These are phyloP conservation scores for Heliconius eleuchia DNA, from an alignment of 1,140 invertebrate genomes.

Conservation along the genomic window DNA sequence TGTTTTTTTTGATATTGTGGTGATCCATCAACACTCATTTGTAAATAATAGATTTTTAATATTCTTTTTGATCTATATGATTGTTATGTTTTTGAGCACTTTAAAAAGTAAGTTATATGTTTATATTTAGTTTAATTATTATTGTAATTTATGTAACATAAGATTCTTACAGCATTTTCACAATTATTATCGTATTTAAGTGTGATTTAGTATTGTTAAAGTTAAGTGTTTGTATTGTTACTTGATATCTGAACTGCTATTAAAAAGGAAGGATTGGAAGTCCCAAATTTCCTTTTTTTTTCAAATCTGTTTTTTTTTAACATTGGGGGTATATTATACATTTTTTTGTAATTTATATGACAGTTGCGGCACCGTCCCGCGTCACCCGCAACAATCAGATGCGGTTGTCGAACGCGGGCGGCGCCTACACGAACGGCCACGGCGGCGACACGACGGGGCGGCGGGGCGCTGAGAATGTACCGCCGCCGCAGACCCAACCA, in stretches of 20 bases:
- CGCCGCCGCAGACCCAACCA: conserved; percentile 59
- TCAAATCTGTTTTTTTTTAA: no score
- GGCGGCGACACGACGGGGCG: conserved; percentile 78
- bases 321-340: no score
- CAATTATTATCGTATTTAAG: not conserved
- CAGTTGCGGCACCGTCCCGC: conserved; percentile 64
- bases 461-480: conserved; percentile 74
- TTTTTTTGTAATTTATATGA: conserved; percentile 2
- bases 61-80: not conserved
- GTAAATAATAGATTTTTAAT: not conserved
- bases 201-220: not conserved
- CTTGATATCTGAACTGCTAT: no score
- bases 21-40: not conserved
- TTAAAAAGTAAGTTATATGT: not conserved
- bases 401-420: conserved; percentile 72
- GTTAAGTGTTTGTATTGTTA: not conserved
- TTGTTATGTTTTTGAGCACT: conserved; percentile 3
- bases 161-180: conserved; percentile 33
- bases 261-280: no score
- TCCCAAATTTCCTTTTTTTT: no score
- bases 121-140: not conserved
- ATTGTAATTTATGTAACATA: not conserved
- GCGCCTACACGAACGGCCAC: conserved; percentile 76
- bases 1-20: not conserved
- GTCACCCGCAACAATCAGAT: conserved; percentile 77